Base-by-base conservation (phyloP, 1,140 invertebrate species). In the Temnothorax curvispinosus region DNA sequence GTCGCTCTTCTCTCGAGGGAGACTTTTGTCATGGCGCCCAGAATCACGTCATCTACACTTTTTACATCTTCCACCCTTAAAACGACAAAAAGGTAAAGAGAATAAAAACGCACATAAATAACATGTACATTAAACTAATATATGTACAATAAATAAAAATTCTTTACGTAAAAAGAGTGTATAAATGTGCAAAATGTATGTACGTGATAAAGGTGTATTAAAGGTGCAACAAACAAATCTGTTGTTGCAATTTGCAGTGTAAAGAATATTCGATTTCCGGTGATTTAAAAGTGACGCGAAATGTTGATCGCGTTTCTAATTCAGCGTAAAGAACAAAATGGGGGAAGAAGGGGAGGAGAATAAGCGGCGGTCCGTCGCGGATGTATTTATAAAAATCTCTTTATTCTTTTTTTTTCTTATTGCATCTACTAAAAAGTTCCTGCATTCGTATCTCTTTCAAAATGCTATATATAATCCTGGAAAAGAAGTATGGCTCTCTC, bases 371-470 rank as follows among this genome's bases (percentile, higher is more conserved):
- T 35, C 5, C 32, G 15, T 71, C 13, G 87, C 52, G 32, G 15
- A 62, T 65, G 32, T 91, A 90, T 90, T 90, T 91, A 91, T 91
- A 91, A 91, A 91, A 91, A 91, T 90, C 90, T 91, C 71, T 91
- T 91, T 91, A 90, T 90, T 87, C 74, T 77, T 89, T 82, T 80
- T 41, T 89, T 82, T 80, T 81, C 69, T 89, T 90, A 91, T 91
- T 91, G 89, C 89, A 91, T 86, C 89, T 90, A 88, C 89, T 91
- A 74, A 88, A 88, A 88, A 86, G 65, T 75, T 85, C 89, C 62
- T 86, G 77, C 81, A 90, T 85, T 78, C 85, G 58, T 87, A 84
- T 77, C 62, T 76, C 58, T 85, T 18, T 81, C 38, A 85, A 89
- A 58, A 77, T 87, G 77, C 60, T 76, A 87, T 75, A 52, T 80